phyloP scores from a whole-genome alignment of 2,113 vertebrate species.

The Nyctereutes procyonoides region DNA sequence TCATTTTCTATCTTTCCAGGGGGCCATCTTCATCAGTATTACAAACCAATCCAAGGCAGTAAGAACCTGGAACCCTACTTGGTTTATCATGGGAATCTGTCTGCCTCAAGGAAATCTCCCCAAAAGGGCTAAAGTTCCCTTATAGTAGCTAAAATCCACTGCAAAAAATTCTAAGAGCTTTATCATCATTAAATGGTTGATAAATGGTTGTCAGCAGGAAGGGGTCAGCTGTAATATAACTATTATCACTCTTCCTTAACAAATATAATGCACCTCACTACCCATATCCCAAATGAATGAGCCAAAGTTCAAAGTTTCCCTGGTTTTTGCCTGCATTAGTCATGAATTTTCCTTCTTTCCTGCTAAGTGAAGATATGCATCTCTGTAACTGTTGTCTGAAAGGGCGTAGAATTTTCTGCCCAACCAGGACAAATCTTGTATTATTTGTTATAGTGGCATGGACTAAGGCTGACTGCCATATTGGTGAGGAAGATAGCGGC shows the following conservation, averaged over 20 bases:
- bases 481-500: neutral
- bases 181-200: neutral
- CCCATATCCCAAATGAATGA: neutral
- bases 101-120: neutral
- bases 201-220: slow-evolving; percentile 14
- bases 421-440: neutral
- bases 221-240: neutral
- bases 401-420: neutral
- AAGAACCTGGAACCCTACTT: neutral
- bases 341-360: neutral
- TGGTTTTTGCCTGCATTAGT: neutral
- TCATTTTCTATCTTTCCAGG: neutral
- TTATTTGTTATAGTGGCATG: neutral
- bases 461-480: neutral
- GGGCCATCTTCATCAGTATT: neutral
- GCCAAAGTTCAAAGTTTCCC: neutral
- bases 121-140: neutral
- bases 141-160: neutral
- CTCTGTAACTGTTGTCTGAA: neutral
- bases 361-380: neutral
- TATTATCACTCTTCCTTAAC: neutral
- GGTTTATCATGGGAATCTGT: neutral
- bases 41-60: neutral
- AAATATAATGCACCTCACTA: neutral
- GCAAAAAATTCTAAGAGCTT: neutral